phyloP scores from a whole-genome alignment of 2,113 vertebrate genomes.

The Gymnobelideus leadbeateri region DNA sequence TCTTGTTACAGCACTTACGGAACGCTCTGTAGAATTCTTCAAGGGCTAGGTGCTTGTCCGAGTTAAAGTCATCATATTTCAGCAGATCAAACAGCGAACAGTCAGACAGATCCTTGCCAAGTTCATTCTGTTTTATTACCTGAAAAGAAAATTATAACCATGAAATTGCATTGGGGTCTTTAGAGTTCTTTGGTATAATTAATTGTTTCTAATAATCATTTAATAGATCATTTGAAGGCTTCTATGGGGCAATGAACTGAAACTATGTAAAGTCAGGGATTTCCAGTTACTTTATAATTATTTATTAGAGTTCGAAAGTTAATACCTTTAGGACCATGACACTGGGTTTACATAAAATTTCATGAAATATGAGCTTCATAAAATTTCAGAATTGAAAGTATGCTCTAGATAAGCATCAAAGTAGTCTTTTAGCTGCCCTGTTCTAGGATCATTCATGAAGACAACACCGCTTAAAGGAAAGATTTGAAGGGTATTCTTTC shows the following conservation, averaged over 20 bases:
- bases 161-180: conserved; percentile 78
- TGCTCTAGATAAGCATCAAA: neutral
- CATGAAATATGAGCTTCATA: conserved; percentile 9
- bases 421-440: neutral
- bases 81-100: conserved; percentile 95
- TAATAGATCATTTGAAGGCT: conserved; percentile 78
- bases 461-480: conserved; percentile 14
- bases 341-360: conserved; percentile 44
- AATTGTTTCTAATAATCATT: conserved; percentile 80
- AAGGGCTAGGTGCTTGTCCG: conserved; percentile 90
- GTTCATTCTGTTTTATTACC: conserved; percentile 95
- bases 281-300: conserved; percentile 72
- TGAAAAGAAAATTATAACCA: conserved; percentile 86
- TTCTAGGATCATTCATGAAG: conserved; percentile 13
- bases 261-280: conserved; percentile 65
- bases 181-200: conserved; percentile 75
- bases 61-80: conserved; percentile 93
- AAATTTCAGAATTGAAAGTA: conserved; percentile 21
- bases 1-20: conserved; percentile 87
- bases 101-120: conserved; percentile 88
- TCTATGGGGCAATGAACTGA: conserved; percentile 68
- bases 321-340: conserved; percentile 53
- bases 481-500: neutral
- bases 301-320: conserved; percentile 71
- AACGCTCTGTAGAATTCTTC: conserved; percentile 97